These are phyloP conservation scores for Meiosimyza platycephala DNA, from an alignment of 2,888 invertebrate species.

Conservation along the genomic window DNA sequence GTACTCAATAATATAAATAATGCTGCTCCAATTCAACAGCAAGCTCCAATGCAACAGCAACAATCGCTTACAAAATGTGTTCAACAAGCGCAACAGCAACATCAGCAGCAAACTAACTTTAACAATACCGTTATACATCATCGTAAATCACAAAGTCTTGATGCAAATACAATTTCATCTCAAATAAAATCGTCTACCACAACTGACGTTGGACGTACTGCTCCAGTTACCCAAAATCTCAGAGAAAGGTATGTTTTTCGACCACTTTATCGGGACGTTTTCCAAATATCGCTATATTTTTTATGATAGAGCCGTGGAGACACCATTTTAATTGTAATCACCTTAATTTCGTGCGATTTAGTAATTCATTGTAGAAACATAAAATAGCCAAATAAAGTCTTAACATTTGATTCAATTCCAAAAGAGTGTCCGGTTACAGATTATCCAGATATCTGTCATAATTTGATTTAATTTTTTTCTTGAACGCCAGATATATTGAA, in stretches of 20 bases:
- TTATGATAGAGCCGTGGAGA: too few species aligned
- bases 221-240: slow-evolving; percentile 66
- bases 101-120: slow-evolving; percentile 42
- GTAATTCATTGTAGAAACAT: too few species aligned
- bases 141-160: slow-evolving; percentile 86
- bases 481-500: too few species aligned
- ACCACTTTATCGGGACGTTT: too few species aligned
- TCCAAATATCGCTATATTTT: too few species aligned
- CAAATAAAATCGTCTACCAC: slow-evolving; percentile 41
- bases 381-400: too few species aligned
- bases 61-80: slow-evolving; percentile 45
- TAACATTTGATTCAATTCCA: too few species aligned
- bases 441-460: too few species aligned
- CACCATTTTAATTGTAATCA: too few species aligned
- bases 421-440: too few species aligned
- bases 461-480: too few species aligned
- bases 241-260: slow-evolving; percentile 62
- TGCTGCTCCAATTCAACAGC: slow-evolving; percentile 4
- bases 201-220: slow-evolving; percentile 35
- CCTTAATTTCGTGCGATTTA: too few species aligned
- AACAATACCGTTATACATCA: slow-evolving; percentile 68
- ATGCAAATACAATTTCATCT: slow-evolving; percentile 71
- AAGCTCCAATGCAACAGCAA: slow-evolving; percentile 23
- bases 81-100: slow-evolving; percentile 44
- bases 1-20: slow-evolving; percentile 48